Base-by-base conservation (phyloP, 1,140 invertebrate species). In the Drosophila tristis region DNA sequence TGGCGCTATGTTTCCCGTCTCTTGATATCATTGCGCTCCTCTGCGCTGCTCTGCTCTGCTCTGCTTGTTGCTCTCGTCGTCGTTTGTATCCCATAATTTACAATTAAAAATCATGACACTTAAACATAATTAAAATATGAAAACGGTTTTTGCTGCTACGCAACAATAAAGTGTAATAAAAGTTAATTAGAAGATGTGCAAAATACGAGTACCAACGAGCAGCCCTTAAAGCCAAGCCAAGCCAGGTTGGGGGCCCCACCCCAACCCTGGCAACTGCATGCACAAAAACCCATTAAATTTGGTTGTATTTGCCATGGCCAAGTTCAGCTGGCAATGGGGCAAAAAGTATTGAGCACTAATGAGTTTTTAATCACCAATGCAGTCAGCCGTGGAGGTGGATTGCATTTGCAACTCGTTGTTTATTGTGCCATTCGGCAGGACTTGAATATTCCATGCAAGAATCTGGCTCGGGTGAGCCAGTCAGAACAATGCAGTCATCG, bases 71-170 rank as follows among this genome's bases (percentile, higher is more conserved):
- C 53, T 71, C 54, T 65, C 20, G 20, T 20, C 20, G 20, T 20
- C 1, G 43, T 82, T 72, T 82, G 55, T 87, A 48, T 78, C 39
- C 62, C 76, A 87, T 87, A 87, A 87, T 71, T 87, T 64, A 87
- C 84, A 84, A 87, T 87, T 87, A 87, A 84, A 87, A 84, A 77
- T 75, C 79, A 87, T 89, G 84, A 87, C 84, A 87, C 84, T 87
- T 89, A 78, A 87, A 80, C 80, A 87, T 89, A 87, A 87, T 87
- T 89, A 87, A 87, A 87, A 87, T 89, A 80, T 87, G 84, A 87
- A 89, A 87, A 87, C 84, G 84, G 75, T 73, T 82, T 74, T 82
- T 77, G 75, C 74, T 71, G 68, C 79, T 59, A 61, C 59, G 64
- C 79, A 84, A 78, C 84, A 89, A 80, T 87, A 87, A 87, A 89